Percentiles rank a stretch among this genome's conserved stretches.
phyloP scores from a whole-genome alignment of 1,140 invertebrate genomes.

The Carposina sasakii region DNA sequence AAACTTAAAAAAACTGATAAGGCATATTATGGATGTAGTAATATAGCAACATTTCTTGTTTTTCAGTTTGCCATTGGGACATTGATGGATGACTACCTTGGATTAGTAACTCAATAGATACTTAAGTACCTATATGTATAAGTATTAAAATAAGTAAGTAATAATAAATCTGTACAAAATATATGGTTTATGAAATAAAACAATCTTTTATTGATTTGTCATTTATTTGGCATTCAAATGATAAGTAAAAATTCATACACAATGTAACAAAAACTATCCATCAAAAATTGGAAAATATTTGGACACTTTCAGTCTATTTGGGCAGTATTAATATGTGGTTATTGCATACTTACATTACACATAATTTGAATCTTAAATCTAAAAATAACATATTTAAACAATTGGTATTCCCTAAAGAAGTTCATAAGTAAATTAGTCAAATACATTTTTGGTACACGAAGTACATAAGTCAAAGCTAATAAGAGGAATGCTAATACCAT shows the following conservation, averaged over 20 bases:
- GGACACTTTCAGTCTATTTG: slow-evolving; percentile 66
- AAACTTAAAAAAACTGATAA: too few species aligned
- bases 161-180: too few species aligned
- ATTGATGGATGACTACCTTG: slow-evolving; percentile 97
- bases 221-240: slow-evolving; percentile 71
- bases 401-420: too few species aligned
- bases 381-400: too few species aligned
- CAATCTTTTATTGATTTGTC: slow-evolving; percentile 30
- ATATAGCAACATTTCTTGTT: slow-evolving; percentile 47
- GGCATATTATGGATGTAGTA: too few species aligned
- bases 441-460: too few species aligned
- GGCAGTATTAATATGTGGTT: slow-evolving; percentile 41
- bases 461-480: too few species aligned
- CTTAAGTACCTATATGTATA: too few species aligned
- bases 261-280: slow-evolving; percentile 60
- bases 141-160: too few species aligned
- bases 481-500: too few species aligned
- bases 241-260: slow-evolving; percentile 57
- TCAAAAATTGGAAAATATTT: slow-evolving; percentile 64
- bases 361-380: slow-evolving; percentile 25
- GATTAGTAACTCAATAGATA: slow-evolving; percentile 74
- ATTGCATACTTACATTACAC: slow-evolving; percentile 9
- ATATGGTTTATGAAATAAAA: too few species aligned
- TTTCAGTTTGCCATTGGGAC: slow-evolving; percentile 98
- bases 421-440: too few species aligned